Evolutionary conservation across 2,113 vertebrate species (phyloP).

Genomic region (mouse (Mus musculus)): DNA sequence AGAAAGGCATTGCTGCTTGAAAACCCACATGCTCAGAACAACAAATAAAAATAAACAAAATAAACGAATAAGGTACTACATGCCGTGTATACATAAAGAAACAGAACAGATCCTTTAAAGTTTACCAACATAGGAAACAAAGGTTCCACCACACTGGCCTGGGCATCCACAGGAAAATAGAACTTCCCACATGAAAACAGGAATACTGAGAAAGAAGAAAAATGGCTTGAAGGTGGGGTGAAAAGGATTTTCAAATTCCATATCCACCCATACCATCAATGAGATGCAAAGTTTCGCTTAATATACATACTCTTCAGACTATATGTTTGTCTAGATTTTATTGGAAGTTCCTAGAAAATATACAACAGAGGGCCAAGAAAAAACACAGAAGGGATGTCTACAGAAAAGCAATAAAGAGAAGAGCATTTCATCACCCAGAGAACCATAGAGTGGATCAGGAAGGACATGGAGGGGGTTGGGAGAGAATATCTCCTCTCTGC

Average conservation of each 20-base stretch:
- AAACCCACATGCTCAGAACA: not conserved
- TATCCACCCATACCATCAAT: not conserved
- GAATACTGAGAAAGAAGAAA: not conserved
- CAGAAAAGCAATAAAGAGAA: not conserved
- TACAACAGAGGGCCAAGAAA: not conserved
- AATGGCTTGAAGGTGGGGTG: not conserved
- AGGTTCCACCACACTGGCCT: not conserved
- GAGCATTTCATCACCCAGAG: not conserved
- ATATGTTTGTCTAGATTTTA: not conserved
- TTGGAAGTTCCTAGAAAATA: not conserved
- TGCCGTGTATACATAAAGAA: not conserved
- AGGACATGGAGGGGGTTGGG: no score
- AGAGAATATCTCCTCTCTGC: not conserved
- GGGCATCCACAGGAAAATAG: not conserved
- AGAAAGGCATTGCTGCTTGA: not conserved
- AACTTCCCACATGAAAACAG: not conserved
- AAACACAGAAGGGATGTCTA: not conserved
- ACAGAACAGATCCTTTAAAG: not conserved
- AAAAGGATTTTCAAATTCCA: not conserved
- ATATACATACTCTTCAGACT: not conserved
- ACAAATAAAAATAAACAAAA: not conserved
- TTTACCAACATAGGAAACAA: not conserved
- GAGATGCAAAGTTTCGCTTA: not conserved
- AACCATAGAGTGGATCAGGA: not conserved
- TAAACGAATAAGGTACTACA: not conserved